Evolutionary conservation across 53 echinoderm and acorn worm species (phyloP).

Genomic region (Echinometra lucunter): DNA sequence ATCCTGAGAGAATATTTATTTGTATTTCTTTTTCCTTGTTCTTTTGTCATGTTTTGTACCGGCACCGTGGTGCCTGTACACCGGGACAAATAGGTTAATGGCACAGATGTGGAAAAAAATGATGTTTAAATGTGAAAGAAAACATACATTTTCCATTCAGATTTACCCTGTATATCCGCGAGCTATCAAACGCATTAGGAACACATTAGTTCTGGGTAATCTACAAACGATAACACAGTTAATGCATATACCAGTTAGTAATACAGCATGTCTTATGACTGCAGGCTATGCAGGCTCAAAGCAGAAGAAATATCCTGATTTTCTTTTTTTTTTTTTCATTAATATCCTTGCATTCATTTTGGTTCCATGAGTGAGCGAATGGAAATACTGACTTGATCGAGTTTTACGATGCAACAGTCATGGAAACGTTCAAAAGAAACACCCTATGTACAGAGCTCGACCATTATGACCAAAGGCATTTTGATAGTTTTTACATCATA

Average conservation of each 20-base stretch:
- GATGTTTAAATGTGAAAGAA: neutral
- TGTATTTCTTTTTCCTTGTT: too few species aligned
- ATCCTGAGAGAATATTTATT: too few species aligned
- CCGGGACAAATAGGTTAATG: neutral
- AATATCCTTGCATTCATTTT: neutral
- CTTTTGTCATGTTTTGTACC: neutral
- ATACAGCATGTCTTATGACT: neutral
- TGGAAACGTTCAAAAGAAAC: neutral
- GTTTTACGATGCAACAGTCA: neutral
- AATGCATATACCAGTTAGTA: neutral
- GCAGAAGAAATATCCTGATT: neutral
- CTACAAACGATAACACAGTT: conserved; percentile 4
- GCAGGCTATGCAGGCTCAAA: neutral
- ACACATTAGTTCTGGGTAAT: conserved; percentile 3
- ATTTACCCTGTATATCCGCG: neutral
- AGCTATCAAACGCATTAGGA: neutral
- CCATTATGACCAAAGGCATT: neutral
- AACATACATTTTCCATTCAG: neutral
- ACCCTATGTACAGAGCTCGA: neutral
- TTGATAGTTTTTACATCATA: neutral
- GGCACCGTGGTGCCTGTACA: too few species aligned
- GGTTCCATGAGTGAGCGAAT: neutral
- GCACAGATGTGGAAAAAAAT: neutral
- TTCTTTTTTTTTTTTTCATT: too few species aligned
- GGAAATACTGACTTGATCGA: neutral